Percentiles rank a stretch among this genome's conserved stretches.
Evolutionary conservation across 2,888 invertebrate species (phyloP).

Genomic region (Agonum fuliginosum): DNA sequence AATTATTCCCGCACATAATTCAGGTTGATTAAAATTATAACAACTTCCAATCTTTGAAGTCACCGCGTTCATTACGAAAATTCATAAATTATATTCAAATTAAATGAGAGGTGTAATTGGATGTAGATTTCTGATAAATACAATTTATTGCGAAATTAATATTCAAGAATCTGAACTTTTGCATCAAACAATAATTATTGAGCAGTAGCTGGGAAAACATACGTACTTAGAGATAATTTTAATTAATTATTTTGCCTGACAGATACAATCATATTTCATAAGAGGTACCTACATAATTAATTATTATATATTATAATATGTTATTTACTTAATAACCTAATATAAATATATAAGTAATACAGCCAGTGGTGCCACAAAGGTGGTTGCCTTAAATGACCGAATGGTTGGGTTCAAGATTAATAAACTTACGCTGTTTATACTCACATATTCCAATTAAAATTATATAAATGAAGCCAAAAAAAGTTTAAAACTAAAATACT

Average conservation of each 20-base stretch:
- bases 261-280: not conserved
- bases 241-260: conserved; percentile 24
- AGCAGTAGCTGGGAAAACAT: conserved; percentile 23
- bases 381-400: no score
- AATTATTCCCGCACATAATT: conserved; percentile 6
- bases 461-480: no score
- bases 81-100: conserved; percentile 27
- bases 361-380: no score
- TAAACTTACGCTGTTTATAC: no score
- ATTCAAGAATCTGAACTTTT: conserved; percentile 15
- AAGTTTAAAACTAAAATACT: no score
- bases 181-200: conserved; percentile 6
- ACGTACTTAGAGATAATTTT: conserved; percentile 20
- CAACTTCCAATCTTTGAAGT: not conserved
- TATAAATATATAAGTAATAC: no score
- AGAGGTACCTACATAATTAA: conserved; percentile 3
- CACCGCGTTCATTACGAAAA: conserved; percentile 12
- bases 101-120: conserved; percentile 35
- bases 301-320: no score
- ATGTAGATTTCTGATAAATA: conserved; percentile 39
- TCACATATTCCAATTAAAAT: no score
- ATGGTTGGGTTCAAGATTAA: no score
- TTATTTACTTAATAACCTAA: no score
- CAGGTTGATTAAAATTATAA: conserved; percentile 27
- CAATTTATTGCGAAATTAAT: conserved; percentile 39